These are phyloP conservation scores for Ploceus nigricollis DNA, from an alignment of 2,113 vertebrate genomes.

Conservation along the genomic window DNA sequence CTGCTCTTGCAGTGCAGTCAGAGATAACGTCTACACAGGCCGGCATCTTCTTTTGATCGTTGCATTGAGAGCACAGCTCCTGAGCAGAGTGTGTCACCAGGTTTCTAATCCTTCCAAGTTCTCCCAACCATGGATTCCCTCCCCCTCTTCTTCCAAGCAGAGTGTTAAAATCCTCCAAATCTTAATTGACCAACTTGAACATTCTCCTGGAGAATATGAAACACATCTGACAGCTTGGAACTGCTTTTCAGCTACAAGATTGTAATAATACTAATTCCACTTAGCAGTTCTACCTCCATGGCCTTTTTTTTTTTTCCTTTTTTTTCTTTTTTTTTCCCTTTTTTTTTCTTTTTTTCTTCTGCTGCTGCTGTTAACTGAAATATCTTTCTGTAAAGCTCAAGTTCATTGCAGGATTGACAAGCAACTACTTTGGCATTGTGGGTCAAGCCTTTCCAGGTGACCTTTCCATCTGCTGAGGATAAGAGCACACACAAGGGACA, in stretches of 20 bases:
- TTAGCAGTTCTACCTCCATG: not conserved
- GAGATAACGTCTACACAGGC: not conserved
- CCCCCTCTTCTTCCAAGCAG: not conserved
- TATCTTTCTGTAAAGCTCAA: not conserved
- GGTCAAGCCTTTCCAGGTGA: not conserved
- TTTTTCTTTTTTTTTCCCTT: not conserved
- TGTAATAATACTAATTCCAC: not conserved
- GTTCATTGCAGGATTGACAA: not conserved
- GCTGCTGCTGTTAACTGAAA: not conserved
- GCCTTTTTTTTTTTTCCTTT: not conserved
- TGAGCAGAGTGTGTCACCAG: not conserved
- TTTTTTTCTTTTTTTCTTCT: not conserved
- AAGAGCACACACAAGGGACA: not conserved
- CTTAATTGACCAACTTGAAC: not conserved
- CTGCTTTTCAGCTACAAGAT: not conserved
- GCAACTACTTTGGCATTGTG: not conserved
- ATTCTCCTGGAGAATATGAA: not conserved
- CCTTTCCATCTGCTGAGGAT: not conserved
- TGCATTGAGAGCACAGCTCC: not conserved
- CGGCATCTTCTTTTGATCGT: not conserved
- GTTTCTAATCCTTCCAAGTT: not conserved
- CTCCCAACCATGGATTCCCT: not conserved
- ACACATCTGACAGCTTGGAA: not conserved
- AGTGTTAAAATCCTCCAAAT: conserved; percentile 37
- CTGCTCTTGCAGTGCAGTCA: not conserved